Evolutionary conservation across 2,113 vertebrate genomes (phyloP), one percentile per base, ranked within the genome.

Genomic region (Grallaria varia): DNA sequence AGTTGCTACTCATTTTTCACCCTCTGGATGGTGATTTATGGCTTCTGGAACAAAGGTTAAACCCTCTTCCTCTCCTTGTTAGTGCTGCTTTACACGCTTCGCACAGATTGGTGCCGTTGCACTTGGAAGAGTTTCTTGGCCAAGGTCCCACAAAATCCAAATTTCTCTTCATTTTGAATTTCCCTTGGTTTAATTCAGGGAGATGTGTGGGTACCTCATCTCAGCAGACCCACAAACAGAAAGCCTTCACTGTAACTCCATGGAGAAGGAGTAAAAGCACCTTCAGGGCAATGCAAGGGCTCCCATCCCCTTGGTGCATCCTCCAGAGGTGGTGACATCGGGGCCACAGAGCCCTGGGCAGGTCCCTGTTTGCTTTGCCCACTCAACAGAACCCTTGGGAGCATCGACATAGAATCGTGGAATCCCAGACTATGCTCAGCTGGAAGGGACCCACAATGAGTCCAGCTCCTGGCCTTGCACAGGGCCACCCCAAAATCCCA

Each of bases 41-140:
- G 33, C 45, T 91, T 77, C 81, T 77, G 45, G 80, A 96, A 94
- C 45, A 80, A 93, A 91, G 58, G 71, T 87, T 91, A 96, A 95
- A 94, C 16, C 49, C 25, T 95, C 52, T 91, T 91, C 85, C 60
- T 95, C 66, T 91, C 49, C 84, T 91, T 87, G 25, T 88, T 95
- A 85, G 63, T 66, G 63, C 84, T 69, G 42, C 79, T 95, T 76
- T 74, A 89, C 39, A 77, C 3, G 2, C 33, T 79, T 87, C 45
- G 27, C 25, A 35, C 6, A 94, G 31, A 76, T 83, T 1, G 5
- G 63, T 89, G 55, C 40, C 2, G 4, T 42, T 72, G 74, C 15
- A 37, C 77, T 78, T 27, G 1, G 56, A 87, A 72, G 74, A 72
- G 17, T 68, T 90, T 8, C 2, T 92, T 94, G 59, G 83, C 52